A percentile compares a stretch with the other conserved stretches of the same genome.
Conservation (phyloP, 64 coral and sea anemone genomes). For the Dendrophyllia cribrosa region DNA sequence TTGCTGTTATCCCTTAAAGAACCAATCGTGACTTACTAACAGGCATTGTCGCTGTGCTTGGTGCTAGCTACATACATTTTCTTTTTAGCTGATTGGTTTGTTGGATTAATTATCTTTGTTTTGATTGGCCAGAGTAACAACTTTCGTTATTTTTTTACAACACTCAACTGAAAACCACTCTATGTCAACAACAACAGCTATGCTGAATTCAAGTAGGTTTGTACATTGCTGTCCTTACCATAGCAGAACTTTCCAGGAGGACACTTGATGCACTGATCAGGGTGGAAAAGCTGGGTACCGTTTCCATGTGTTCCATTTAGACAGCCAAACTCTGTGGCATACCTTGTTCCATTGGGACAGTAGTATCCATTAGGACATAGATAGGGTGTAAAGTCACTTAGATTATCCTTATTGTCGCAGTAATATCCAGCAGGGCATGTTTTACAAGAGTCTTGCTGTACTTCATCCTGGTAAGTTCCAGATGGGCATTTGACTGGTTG, state of each 20-base stretch:
- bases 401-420: conserved; percentile 94
- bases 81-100: no score
- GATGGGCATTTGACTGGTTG: conserved; percentile 75
- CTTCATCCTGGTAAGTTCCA: conserved; percentile 93
- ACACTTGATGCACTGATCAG: conserved; percentile 84
- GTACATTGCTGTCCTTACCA: conserved; percentile 51
- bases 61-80: no score
- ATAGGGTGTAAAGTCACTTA: conserved; percentile 76
- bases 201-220: no score
- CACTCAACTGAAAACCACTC: no score
- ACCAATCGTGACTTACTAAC: no score
- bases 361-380: conserved; percentile 91
- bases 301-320: conserved; percentile 96
- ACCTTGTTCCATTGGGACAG: conserved; percentile 97
- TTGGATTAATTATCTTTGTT: no score
- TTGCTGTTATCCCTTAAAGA: no score
- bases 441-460: conserved; percentile 91
- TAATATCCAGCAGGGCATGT: conserved; percentile 88
- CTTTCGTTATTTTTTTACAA: no score
- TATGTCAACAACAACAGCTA: neutral
- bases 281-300: conserved; percentile 67
- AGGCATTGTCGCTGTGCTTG: no score
- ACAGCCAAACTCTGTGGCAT: conserved; percentile 91
- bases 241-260: conserved; percentile 91
- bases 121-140: no score